Percentiles rank a stretch among this genome's conserved stretches.
Conservation (phyloP, 1,140 invertebrate species). For the Macrocentrus cingulum region DNA sequence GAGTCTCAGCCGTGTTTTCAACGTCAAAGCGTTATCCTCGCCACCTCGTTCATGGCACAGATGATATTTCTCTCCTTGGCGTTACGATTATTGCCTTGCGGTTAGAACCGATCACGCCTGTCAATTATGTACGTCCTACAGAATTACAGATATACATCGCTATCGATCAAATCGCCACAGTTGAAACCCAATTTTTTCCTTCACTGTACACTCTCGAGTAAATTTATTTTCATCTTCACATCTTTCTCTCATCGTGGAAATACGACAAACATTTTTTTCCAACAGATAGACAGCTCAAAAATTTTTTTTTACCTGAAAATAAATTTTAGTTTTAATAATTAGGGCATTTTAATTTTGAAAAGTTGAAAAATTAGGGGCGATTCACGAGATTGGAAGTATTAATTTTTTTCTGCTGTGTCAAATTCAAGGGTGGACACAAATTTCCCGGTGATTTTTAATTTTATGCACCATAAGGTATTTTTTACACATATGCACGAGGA, state of each 20-base stretch:
- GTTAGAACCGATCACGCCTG: background rate
- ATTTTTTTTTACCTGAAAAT: too few species aligned
- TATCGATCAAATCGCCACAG: background rate
- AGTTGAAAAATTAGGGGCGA: too few species aligned
- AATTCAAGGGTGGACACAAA: too few species aligned
- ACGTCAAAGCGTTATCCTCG: background rate
- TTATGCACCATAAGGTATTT: conserved; percentile 25
- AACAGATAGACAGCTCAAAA: too few species aligned
- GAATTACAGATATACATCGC: too few species aligned
- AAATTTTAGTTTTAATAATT: too few species aligned
- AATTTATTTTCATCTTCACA: background rate
- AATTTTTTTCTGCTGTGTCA: too few species aligned
- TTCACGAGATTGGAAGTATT: too few species aligned
- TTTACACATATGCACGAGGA: conserved; percentile 24
- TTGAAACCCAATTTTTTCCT: background rate
- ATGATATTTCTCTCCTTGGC: conserved; percentile 2
- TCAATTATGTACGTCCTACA: background rate
- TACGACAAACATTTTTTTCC: too few species aligned
- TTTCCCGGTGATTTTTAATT: conserved; percentile 24
- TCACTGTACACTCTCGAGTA: background rate
- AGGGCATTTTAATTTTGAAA: too few species aligned
- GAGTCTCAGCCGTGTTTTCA: conserved; percentile 1
- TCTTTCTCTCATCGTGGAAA: too few species aligned
- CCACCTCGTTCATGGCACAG: background rate
- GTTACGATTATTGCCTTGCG: background rate